Evolutionary conservation across 2,113 vertebrate species (phyloP), one percentile per base, ranked within the genome.

Genomic region (Tachysurus vachellii): DNA sequence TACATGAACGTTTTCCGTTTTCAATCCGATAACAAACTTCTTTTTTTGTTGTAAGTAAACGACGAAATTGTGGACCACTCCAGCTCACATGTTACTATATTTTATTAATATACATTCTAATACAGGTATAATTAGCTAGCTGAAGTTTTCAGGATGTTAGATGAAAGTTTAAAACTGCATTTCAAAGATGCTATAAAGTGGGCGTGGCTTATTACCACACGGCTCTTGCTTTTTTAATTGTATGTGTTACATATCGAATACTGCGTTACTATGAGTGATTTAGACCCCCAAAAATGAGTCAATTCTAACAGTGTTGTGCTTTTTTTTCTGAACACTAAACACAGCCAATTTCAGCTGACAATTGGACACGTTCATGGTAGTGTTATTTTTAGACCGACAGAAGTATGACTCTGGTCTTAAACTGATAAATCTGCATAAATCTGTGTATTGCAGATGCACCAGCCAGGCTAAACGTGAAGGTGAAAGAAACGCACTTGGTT

Each of bases 401-500:
- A 56, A 57, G 54, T 12, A 57, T 57, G 21, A 80, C 61, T 44
- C 36, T 14, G 57, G 36, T 81, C 28, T 83, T 36, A 13, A 10
- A 83, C 61, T 53, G 26, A 17, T 36, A 44, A 59, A 80, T 85
- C 66, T 83, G 56, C 56, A 66, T 84, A 53, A 26, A 61, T 86
- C 26, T 66, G 50, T 28, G 42, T 44, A 57, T 54, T 83, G 83
- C n/a, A 66, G 47, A 64, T 57, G 79, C 54, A 73, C 44, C 68
- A 57, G 59, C 80, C 42, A 59, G 68, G 56, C 80, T 86, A 28
- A 61, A 71, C 76, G 80, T 87, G 56, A 90, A 88, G 82, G 76
- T 88, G 90, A 90, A 88, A 77, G 77, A 88, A 53, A 76, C 86
- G 85, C 82, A 79, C 77, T 87, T 76, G 28, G 47, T 79, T 86